Percentiles rank a stretch among this genome's conserved stretches.
These are phyloP conservation scores for Galemys pyrenaicus DNA, from an alignment of 2,113 vertebrate species.

Conservation along the genomic window DNA sequence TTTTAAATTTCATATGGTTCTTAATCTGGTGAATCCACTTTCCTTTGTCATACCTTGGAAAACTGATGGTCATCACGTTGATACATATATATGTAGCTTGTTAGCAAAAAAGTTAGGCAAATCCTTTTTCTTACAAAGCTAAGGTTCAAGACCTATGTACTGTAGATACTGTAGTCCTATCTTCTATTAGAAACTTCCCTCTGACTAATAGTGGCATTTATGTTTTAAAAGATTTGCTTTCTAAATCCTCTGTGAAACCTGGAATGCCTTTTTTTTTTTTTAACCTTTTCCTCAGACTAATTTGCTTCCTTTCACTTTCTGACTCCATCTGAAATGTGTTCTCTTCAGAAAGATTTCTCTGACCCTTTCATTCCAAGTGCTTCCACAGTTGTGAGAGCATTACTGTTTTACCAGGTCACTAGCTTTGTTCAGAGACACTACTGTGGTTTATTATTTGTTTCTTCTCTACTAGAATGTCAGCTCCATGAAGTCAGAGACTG, in stretches of 20 bases:
- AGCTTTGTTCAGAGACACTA: neutral
- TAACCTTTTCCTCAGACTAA: neutral
- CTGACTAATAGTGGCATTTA: neutral
- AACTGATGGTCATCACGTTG: neutral
- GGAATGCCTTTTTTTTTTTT: neutral
- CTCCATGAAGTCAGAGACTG: neutral
- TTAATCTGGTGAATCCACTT: neutral
- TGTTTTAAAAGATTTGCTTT: neutral
- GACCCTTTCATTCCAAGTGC: neutral
- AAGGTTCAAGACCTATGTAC: neutral
- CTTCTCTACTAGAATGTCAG: neutral
- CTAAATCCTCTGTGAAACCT: neutral
- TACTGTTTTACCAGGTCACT: neutral
- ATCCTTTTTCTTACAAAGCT: too few species aligned
- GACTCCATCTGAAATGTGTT: neutral
- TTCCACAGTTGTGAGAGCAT: neutral
- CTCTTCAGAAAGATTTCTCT: neutral
- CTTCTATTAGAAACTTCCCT: neutral
- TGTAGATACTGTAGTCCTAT: neutral
- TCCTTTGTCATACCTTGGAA: neutral
- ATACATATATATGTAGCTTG: neutral
- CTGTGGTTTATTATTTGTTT: neutral
- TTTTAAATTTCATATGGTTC: constrained; percentile 2
- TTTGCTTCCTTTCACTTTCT: neutral
- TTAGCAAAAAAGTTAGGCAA: neutral